Evolutionary conservation across 2,888 invertebrate genomes (phyloP).

Genomic region (Phaonia tiefii): DNA sequence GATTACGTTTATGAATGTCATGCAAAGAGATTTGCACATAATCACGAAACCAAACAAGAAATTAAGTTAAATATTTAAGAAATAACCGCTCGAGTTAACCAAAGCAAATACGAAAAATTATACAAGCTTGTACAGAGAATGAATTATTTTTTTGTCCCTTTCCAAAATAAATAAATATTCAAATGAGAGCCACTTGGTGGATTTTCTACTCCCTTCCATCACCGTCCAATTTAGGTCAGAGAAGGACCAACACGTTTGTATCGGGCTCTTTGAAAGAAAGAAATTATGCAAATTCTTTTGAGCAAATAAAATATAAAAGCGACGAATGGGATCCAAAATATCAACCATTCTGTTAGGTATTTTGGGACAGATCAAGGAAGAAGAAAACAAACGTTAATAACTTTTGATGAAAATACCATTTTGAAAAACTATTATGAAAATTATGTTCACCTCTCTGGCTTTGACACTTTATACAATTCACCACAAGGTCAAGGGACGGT

Average conservation of each 20-base stretch:
- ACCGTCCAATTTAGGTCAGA: not conserved
- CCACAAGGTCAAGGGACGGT: constrained; percentile 1
- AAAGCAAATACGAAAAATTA: too few relatives aligned
- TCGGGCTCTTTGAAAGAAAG: not conserved
- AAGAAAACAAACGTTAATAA: not conserved
- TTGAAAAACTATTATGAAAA: constrained; percentile 8
- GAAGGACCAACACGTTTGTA: not conserved
- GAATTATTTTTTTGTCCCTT: constrained; percentile 7
- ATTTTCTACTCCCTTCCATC: not conserved
- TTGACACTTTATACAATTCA: not conserved
- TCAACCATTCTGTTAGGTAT: not conserved
- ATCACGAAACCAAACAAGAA: not conserved
- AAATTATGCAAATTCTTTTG: constrained; percentile 33
- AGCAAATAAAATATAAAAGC: not conserved
- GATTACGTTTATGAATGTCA: not conserved
- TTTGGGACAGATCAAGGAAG: too few relatives aligned
- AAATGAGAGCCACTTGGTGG: too few relatives aligned
- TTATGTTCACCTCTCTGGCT: not conserved
- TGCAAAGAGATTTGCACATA: not conserved
- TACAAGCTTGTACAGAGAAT: not conserved
- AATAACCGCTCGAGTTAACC: too few relatives aligned
- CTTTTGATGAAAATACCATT: not conserved
- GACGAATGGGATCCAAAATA: not conserved
- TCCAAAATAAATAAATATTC: not conserved
- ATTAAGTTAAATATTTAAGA: not conserved